Evolutionary conservation across 2,888 invertebrate genomes (phyloP), one percentile per base, ranked within the genome.

Genomic region (Catocala nupta): DNA sequence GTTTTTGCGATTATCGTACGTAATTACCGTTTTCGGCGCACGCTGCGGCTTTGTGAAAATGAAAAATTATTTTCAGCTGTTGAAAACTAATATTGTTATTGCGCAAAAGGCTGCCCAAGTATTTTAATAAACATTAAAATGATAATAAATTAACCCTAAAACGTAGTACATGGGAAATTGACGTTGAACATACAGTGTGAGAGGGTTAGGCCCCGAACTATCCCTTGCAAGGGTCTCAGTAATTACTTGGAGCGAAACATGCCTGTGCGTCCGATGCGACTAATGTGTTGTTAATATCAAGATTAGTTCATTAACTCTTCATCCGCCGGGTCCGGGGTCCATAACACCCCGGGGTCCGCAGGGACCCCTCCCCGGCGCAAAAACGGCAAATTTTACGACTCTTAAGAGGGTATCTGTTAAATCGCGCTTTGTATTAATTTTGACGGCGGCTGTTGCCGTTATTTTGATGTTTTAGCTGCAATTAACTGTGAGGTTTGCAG

Each of bases 301-400:
- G 90, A 93, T 93, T 93, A 93, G 91, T 93, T 92, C 91, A 93
- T 93, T 93, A 93, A 93, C 93, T 92, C 90, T 89, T 91, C 92
- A 89, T 91, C 90, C 88, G 85, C 73, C 71, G 81, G n/a, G 71
- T 75, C 79, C 78, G 75, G 77, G 73, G 78, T 71, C 75, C 68
- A 73, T 72, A 73, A 68, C 75, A 65, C 71, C 75, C 71, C 79
- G 70, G 72, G 73, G 79, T 77, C 75, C 81, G 71, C 71, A 68
- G 69, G 77, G 81, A 79, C 81, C 80, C 77, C 80, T 62, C 61
- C 64, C 71, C 62, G 77, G 80, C 71, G 80, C 82, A 86, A 87
- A 88, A 87, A 87, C 85, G 82, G 83, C 74, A 81, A 81, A 83
- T 87, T 89, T 89, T 88, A 87, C 87, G 86, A 86, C 85, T 81